Evolutionary conservation across 2,797 vertebrate species (phyloP).

Genomic region (Notolepis coatsorum): DNA sequence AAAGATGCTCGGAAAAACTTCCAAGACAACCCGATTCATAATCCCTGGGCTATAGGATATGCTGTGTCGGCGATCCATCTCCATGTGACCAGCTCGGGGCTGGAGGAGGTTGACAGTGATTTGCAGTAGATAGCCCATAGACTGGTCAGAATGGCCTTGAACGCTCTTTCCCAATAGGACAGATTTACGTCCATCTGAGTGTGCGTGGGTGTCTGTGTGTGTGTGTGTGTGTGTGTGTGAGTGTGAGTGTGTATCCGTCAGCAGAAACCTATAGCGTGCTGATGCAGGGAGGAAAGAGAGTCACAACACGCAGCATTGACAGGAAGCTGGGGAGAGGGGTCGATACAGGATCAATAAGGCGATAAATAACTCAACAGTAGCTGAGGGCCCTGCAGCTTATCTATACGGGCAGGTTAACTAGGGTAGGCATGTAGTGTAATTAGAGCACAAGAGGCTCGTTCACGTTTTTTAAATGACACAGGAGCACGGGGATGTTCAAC

Average conservation of each 20-base stretch:
- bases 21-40: conserved; percentile 39
- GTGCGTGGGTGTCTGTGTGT: conserved; percentile 9
- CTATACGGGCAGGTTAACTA: conserved; percentile 32
- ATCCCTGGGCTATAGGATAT: conserved; percentile 9
- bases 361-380: conserved; percentile 57
- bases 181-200: conserved; percentile 59
- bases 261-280: conserved; percentile 64
- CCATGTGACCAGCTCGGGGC: not conserved
- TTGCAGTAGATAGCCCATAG: conserved; percentile 51
- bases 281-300: conserved; percentile 51
- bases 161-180: conserved; percentile 44
- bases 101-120: conserved; percentile 47
- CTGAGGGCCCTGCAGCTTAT: conserved; percentile 27
- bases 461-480: not conserved
- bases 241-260: conserved; percentile 47
- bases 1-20: not conserved
- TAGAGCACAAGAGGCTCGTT: not conserved
- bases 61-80: conserved; percentile 46
- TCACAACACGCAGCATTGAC: conserved; percentile 32
- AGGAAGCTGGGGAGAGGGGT: conserved; percentile 14
- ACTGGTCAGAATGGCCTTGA: conserved; percentile 40
- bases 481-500: conserved; percentile 7
- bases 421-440: conserved; percentile 28
- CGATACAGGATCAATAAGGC: conserved; percentile 51
- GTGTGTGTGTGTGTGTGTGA: conserved; percentile 16